Evolutionary conservation across 2,888 invertebrate genomes (phyloP), one percentile per base, ranked within the genome.

Genomic region (Synergus laeviventris): DNA sequence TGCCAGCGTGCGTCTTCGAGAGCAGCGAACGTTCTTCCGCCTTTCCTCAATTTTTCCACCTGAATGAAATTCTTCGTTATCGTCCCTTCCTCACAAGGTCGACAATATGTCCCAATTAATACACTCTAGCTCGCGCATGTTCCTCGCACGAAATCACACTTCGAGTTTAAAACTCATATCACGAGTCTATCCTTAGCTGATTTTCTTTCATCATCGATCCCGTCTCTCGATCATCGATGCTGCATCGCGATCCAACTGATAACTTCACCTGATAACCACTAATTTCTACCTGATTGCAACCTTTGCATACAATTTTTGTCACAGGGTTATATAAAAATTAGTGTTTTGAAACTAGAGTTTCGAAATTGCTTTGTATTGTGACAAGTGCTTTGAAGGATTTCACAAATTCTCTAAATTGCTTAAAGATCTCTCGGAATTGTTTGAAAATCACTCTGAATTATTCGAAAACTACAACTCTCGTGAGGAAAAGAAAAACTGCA

Each of bases 181-280:
- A 62, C 75, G 42, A 74, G 74, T 62, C 39, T 76, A 74, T 76
- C 74, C 77, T 62, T 39, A 74, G 74, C 66, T 64, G 70, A 75
- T 75, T 70, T 75, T 39, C 75, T 61, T 45, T 74, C 64, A 76
- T 78, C 73, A 45, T 54, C 79, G 76, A 70, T 70, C n/a, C 18
- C n/a, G 54, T 4, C 16, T 49, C 31, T 78, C 42, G 59, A 62
- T 74, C 64, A 64, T 64, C 74, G 62, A 76, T 74, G 45, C 42
- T 73, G 38, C 61, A 61, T 75, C 8, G 64, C 45, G 31, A 61
- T 62, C 9, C 16, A 14, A 45, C 60, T 7, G n/a, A 42, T 21
- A 61, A 31, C 16, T 38, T 74, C 75, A 74, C 75, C 76, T 74
- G 78, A 73, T 62, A 73, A 59, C 42, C 54, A 62, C 64, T 74